Conservation (phyloP, 2,888 invertebrate genomes). For the Drosophila rellima region DNA sequence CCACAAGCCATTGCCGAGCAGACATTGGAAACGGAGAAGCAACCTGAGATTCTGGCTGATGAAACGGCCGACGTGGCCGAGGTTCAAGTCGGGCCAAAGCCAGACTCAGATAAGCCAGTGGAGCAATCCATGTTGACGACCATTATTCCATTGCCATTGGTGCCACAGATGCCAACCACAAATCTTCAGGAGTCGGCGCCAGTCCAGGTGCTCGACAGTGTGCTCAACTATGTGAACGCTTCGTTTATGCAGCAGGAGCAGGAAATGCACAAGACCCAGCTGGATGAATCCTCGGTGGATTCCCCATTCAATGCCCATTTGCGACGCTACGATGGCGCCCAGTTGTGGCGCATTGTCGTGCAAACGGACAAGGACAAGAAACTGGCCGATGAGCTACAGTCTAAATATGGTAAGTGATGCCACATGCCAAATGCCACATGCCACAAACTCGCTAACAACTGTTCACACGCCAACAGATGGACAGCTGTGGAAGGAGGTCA, state of each 20-base stretch:
- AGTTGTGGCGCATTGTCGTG: conserved; percentile 90
- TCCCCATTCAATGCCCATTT: conserved; percentile 70
- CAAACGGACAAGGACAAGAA: conserved; percentile 87
- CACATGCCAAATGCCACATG: neutral
- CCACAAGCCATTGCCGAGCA: conserved; percentile 1
- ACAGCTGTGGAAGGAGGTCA: conserved; percentile 85
- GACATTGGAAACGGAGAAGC: conserved; percentile 8
- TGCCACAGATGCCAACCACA: conserved; percentile 26
- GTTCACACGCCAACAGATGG: conserved; percentile 69
- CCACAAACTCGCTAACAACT: neutral
- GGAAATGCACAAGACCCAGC: conserved; percentile 41
- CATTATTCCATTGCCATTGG: conserved; percentile 67
- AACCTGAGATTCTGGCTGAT: conserved; percentile 23
- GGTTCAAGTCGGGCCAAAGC: neutral
- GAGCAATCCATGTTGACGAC: conserved; percentile 74
- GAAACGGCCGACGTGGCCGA: neutral
- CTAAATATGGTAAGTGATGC: conserved; percentile 87
- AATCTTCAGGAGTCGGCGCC: conserved; percentile 25
- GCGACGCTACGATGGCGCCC: conserved; percentile 91
- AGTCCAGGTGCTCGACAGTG: conserved; percentile 73
- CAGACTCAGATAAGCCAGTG: conserved; percentile 5
- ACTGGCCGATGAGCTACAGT: conserved; percentile 87
- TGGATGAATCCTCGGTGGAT: conserved; percentile 19
- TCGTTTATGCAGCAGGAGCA: conserved; percentile 67
- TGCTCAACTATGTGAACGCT: conserved; percentile 83